Evolutionary conservation across 2,888 invertebrate genomes (phyloP).

Genomic region (Gryllus longicercus): DNA sequence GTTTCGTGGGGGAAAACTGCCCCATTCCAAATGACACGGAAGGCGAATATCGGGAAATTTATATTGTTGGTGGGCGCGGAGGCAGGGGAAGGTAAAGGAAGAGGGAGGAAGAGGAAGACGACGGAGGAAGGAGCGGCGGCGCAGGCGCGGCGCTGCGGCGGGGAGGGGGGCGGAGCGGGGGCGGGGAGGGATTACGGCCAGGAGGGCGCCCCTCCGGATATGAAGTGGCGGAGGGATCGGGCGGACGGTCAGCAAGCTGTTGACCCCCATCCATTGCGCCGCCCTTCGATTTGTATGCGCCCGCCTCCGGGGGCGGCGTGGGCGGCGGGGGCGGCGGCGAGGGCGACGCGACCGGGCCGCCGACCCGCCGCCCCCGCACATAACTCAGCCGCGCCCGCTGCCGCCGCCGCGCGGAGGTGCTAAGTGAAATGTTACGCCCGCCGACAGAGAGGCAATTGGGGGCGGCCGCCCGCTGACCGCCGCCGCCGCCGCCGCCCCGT

Average conservation of each 20-base stretch:
- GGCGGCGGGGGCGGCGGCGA: not conserved
- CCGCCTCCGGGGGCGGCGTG: not conserved
- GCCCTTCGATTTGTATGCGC: constrained; percentile 30
- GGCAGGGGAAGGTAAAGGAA: constrained; percentile 25
- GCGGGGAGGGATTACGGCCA: constrained; percentile 34
- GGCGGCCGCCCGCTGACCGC: not conserved
- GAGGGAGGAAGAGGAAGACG: constrained; percentile 18
- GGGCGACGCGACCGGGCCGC: not conserved
- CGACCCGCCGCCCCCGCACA: not conserved
- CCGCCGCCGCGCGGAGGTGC: not conserved
- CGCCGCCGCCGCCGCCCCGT: not conserved
- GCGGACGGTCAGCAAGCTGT: constrained; percentile 18
- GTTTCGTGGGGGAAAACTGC: constrained; percentile 55
- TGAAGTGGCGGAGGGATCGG: constrained; percentile 30
- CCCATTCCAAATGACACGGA: constrained; percentile 59
- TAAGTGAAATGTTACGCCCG: not conserved
- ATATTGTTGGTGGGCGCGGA: constrained; percentile 44
- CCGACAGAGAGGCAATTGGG: not conserved
- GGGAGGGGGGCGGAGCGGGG: not conserved
- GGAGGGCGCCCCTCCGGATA: constrained; percentile 32
- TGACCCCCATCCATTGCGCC: constrained; percentile 22
- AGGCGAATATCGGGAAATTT: constrained; percentile 59
- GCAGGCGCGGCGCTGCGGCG: not conserved
- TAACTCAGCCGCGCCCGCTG: not conserved
- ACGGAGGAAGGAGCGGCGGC: constrained; percentile 19